Base-by-base conservation (phyloP, 1,140 invertebrate species). In the Nixonia krombeini region DNA sequence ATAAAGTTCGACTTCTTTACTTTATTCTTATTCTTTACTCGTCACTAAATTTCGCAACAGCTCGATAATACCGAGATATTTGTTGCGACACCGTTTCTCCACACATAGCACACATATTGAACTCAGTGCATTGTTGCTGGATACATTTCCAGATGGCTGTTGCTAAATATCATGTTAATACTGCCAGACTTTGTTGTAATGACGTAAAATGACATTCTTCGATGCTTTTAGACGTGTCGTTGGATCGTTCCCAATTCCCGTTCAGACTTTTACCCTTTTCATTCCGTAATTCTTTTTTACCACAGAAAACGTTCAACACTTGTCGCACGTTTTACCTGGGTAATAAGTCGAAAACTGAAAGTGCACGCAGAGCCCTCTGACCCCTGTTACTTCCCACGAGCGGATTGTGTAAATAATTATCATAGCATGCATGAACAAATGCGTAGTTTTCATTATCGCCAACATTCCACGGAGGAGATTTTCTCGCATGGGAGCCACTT, bases 331-430 rank as follows among this genome's bases (percentile, higher is more conserved):
- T n/a, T n/a, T n/a, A n/a, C n/a, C n/a, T n/a, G n/a, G n/a, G n/a
- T 9, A 26, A 26, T 26, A 9, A 26, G 25, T 26, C 25, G 25
- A 4, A 9, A 26, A 4, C 9, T 9, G 25, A 26, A 26, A 26
- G 23, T 15, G 10, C 2, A 31, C 29, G 3, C 8, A 9, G 29
- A 13, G 3, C 7, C 29, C 10, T 33, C 15, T 21, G 5, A 1
- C 7, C 13, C 38, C 29, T 41, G 28, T 10, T 10, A 13, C 55
- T 28, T 52, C 42, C 46, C 47, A 52, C 41, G 53, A 57, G 41
- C 61, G 42, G 51, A 64, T 51, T 46, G 50, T 64, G 61, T 56
- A 64, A 51, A 56, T 64, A 64, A 55, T 61, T 55, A 35, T 50
- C 59, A 31, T 31, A 31, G 29, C 29, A 8, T 12, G 8, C 29